Evolutionary conservation across 2,113 vertebrate species (phyloP).

Genomic region (Lathamus discolor): DNA sequence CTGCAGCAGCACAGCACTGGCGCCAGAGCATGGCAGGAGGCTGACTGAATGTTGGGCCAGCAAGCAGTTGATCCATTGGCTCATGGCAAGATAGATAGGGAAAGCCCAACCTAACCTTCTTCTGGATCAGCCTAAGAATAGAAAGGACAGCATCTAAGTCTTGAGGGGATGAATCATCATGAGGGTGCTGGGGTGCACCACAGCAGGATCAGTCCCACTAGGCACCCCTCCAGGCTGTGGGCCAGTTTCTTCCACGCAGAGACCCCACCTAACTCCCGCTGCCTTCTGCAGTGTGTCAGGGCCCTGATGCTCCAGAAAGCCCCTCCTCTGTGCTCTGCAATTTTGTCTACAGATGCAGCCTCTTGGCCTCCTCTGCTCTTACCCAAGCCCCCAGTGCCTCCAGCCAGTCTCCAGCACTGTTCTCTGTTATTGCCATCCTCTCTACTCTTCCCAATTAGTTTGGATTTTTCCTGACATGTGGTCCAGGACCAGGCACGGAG

Average conservation of each 20-base stretch:
- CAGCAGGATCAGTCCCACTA: background rate
- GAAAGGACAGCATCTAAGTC: background rate
- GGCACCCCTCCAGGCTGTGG: background rate
- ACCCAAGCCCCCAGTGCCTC: background rate
- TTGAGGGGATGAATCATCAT: background rate
- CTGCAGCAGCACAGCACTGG: rapidly evolving
- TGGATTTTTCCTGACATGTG: slow-evolving; percentile 8
- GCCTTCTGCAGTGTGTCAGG: background rate
- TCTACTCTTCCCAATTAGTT: background rate
- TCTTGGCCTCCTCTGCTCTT: background rate
- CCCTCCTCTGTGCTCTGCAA: background rate
- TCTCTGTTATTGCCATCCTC: background rate
- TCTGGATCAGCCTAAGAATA: background rate
- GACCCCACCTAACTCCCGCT: background rate
- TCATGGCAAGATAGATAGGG: background rate
- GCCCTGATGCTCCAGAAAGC: background rate
- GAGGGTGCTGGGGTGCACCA: background rate
- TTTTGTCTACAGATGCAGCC: background rate
- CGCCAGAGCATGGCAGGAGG: rapidly evolving
- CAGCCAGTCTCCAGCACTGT: background rate
- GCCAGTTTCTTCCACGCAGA: background rate
- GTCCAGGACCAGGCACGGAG: background rate
- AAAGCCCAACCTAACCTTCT: background rate
- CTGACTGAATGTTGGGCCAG: background rate
- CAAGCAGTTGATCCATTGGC: background rate